Conservation (phyloP, 2,888 invertebrate species). For the Mactromeris polynyma region DNA sequence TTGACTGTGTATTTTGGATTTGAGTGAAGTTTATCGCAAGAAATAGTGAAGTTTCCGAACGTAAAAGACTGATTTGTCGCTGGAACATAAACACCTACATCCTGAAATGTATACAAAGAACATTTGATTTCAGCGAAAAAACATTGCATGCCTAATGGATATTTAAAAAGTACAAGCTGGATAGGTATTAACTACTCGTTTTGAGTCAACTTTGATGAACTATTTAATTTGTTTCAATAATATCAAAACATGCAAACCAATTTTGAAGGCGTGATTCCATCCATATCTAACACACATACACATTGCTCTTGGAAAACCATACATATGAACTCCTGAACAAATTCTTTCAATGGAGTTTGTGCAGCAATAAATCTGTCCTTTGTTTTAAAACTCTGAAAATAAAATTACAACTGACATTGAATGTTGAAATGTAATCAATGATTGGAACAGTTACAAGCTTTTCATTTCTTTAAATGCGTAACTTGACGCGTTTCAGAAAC, state of each 20-base stretch:
- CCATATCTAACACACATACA: neutral
- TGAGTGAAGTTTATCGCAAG: no score
- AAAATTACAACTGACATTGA: neutral
- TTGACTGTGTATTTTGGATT: no score
- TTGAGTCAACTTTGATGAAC: no score
- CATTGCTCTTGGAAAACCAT: neutral
- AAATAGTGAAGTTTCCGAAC: no score
- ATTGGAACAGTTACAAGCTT: no score
- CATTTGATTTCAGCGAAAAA: no score
- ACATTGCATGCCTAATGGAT: no score
- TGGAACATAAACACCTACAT: constrained; percentile 5
- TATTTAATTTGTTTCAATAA: neutral
- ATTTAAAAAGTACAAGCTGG: no score
- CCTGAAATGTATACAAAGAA: neutral
- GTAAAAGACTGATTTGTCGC: neutral
- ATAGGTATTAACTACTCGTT: no score
- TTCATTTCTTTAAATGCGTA: no score
- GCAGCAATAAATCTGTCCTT: neutral
- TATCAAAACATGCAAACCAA: neutral
- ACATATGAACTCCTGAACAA: neutral
- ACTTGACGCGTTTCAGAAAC: no score
- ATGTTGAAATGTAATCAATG: no score
- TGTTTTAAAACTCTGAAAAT: constrained; percentile 1
- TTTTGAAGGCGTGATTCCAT: neutral
- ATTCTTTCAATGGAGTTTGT: neutral